A percentile compares a stretch with the other conserved stretches of the same genome.
Evolutionary conservation across 2,888 invertebrate genomes (phyloP).

Genomic region (Odontomyia ornata): DNA sequence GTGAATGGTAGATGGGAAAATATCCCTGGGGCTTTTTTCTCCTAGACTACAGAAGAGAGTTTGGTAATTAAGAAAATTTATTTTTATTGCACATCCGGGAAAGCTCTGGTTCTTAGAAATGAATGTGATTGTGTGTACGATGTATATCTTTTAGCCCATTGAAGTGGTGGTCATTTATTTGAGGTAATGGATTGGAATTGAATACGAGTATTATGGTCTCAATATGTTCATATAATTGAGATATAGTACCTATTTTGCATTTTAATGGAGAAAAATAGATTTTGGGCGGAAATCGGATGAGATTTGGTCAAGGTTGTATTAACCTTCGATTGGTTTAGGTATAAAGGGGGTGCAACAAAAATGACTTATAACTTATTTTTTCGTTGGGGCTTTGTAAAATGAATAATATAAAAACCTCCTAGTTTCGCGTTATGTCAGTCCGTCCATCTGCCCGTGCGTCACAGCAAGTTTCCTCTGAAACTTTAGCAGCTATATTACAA

Average conservation of each 20-base stretch:
- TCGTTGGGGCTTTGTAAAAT: too few relatives aligned
- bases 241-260: conserved; percentile 19
- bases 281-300: too few relatives aligned
- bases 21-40: neutral
- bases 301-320: too few relatives aligned
- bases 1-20: neutral
- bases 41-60: neutral
- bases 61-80: conserved; percentile 44
- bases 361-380: too few relatives aligned
- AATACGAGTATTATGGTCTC: conserved; percentile 20
- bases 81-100: conserved; percentile 42
- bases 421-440: too few relatives aligned
- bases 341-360: too few relatives aligned
- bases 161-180: conserved; percentile 30
- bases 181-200: conserved; percentile 43
- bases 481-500: too few relatives aligned
- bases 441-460: too few relatives aligned
- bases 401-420: too few relatives aligned
- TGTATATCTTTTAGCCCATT: neutral
- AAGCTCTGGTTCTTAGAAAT: neutral
- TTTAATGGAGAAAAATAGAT: conserved; percentile 8
- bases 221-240: conserved; percentile 32
- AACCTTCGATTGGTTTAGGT: too few relatives aligned
- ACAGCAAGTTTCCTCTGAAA: too few relatives aligned
- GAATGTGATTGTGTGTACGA: too few relatives aligned